Conservation (phyloP, 2,888 invertebrate genomes). For the Microdon myrmicae region DNA sequence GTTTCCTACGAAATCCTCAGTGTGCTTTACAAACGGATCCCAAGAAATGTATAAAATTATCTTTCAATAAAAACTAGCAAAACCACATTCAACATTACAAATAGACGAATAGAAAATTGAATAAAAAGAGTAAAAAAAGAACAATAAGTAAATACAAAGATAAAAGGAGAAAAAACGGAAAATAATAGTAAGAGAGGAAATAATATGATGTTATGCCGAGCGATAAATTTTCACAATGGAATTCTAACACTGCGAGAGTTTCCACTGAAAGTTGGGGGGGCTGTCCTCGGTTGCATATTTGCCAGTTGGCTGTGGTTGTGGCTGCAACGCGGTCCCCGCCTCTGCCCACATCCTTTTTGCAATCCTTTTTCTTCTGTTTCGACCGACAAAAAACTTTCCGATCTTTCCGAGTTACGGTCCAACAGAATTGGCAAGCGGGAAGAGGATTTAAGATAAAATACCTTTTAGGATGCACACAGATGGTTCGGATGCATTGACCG, state of each 20-base stretch:
- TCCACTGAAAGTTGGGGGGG: constrained; percentile 24
- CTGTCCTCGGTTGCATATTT: constrained; percentile 3
- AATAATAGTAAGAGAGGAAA: constrained; percentile 43
- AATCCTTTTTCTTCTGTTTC: constrained; percentile 5
- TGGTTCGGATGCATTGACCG: constrained; percentile 27
- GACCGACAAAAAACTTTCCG: constrained; percentile 33
- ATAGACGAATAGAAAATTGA: too few relatives aligned
- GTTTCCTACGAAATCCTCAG: constrained; percentile 3
- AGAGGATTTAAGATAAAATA: constrained; percentile 33
- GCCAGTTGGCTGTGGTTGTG: constrained; percentile 13
- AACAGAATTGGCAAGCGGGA: too few relatives aligned
- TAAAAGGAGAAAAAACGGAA: constrained; percentile 25
- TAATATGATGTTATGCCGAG: constrained; percentile 48
- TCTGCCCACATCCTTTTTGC: constrained; percentile 8
- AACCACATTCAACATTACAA: constrained; percentile 24
- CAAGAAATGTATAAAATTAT: constrained; percentile 21
- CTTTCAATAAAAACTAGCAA: constrained; percentile 17
- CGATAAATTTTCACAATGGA: constrained; percentile 51
- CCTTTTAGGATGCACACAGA: constrained; percentile 43
- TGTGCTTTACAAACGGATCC: constrained; percentile 18
- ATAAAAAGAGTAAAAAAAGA: constrained; percentile 1
- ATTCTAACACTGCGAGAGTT: constrained; percentile 36
- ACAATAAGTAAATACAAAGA: too few relatives aligned
- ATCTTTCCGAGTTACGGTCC: constrained; percentile 10
- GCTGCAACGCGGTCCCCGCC: constrained; percentile 1